Percentiles rank a stretch among this genome's conserved stretches.
Evolutionary conservation across 2,113 vertebrate genomes (phyloP).

Genomic region (Meriones unguiculatus): DNA sequence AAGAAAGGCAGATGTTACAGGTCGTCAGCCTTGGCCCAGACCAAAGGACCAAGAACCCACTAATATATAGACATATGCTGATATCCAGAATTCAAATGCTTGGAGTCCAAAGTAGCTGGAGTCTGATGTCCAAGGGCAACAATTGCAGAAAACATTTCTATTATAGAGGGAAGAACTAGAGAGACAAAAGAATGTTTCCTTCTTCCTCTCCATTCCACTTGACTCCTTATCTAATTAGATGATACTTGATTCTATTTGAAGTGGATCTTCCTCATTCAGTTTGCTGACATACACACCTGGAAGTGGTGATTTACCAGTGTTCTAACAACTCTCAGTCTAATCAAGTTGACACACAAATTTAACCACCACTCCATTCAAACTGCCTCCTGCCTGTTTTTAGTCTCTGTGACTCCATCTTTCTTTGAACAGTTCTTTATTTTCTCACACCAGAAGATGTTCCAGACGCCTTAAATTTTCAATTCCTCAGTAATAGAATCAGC

Average conservation of each 20-base stretch:
- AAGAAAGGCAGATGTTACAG: background rate
- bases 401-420: background rate
- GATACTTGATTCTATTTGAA: background rate
- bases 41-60: background rate
- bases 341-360: background rate
- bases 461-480: background rate
- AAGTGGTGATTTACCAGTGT: background rate
- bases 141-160: background rate
- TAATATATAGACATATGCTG: background rate
- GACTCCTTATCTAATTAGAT: background rate
- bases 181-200: background rate
- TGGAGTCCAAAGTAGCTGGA: background rate
- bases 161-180: background rate
- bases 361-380: background rate
- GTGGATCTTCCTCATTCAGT: background rate
- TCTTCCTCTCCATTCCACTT: background rate
- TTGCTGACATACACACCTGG: background rate
- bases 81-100: background rate
- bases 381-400: slow-evolving; percentile 11
- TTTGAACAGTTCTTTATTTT: slow-evolving; percentile 54
- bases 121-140: background rate
- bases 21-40: background rate
- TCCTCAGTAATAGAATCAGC: background rate
- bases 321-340: background rate
- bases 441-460: slow-evolving; percentile 8